Percentiles rank a stretch among this genome's conserved stretches.
These are phyloP conservation scores for Trichacis sp. DNA, from an alignment of 2,888 invertebrate genomes.

Conservation along the genomic window DNA sequence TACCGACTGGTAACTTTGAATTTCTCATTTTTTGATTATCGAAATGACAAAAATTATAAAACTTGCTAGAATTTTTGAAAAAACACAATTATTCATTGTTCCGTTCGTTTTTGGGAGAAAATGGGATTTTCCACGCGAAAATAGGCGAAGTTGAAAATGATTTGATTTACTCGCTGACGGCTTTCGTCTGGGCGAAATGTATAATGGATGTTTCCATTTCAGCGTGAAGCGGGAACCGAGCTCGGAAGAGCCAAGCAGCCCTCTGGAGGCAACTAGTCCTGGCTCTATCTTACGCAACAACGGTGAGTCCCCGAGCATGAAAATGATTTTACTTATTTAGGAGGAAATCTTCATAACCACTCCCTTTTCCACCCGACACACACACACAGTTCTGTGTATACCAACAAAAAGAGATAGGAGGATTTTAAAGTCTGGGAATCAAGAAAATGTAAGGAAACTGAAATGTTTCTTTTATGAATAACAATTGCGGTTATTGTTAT, in stretches of 20 bases:
- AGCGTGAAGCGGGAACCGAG: slow-evolving; percentile 66
- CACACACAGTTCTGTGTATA: no score
- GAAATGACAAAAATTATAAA: no score
- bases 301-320: slow-evolving; percentile 56
- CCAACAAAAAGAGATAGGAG: no score
- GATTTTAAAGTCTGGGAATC: no score
- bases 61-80: no score
- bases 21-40: no score
- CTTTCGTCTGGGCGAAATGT: slow-evolving; percentile 37
- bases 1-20: no score
- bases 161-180: slow-evolving; percentile 19
- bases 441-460: no score
- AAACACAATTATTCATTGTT: no score
- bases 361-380: background rate
- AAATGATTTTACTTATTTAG: slow-evolving; percentile 47
- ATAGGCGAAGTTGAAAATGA: slow-evolving; percentile 17
- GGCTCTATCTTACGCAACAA: slow-evolving; percentile 66
- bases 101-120: no score
- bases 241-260: slow-evolving; percentile 63
- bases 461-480: no score
- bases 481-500: no score
- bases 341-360: slow-evolving; percentile 42
- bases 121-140: slow-evolving; percentile 23
- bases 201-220: slow-evolving; percentile 61
- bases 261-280: slow-evolving; percentile 66